These are phyloP conservation scores for Cirrhinus molitorella DNA, from an alignment of 2,797 vertebrate genomes.

Conservation along the genomic window DNA sequence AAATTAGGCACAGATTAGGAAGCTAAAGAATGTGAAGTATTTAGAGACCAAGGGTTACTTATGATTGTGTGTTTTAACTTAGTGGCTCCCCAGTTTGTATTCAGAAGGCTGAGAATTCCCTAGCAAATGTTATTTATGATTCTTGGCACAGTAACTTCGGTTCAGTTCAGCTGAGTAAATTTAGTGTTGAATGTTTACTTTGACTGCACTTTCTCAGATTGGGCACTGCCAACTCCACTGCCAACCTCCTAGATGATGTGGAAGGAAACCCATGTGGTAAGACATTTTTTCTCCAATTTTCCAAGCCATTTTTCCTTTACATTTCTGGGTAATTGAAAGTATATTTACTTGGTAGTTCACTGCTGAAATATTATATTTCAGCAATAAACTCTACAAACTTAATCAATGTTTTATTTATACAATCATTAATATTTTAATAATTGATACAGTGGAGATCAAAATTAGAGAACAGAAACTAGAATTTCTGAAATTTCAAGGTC, in stretches of 20 bases:
- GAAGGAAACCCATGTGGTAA: conserved; percentile 92
- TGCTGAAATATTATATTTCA: conserved; percentile 7
- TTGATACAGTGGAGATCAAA: too few relatives aligned
- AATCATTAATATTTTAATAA: not conserved
- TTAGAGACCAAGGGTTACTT: not conserved
- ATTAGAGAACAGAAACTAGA: too few relatives aligned
- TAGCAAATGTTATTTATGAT: not conserved
- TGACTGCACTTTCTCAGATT: conserved; percentile 80
- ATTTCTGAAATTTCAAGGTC: too few relatives aligned
- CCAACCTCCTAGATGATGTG: conserved; percentile 92
- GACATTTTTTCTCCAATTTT: conserved; percentile 51
- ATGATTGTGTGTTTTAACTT: not conserved
- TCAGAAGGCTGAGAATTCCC: not conserved
- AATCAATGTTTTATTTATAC: not conserved
- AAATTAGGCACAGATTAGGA: too few relatives aligned
- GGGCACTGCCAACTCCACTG: conserved; percentile 91
- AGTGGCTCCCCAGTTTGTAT: not conserved
- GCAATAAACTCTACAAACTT: not conserved
- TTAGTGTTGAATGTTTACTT: conserved; percentile 65
- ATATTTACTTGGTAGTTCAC: not conserved
- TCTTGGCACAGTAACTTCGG: not conserved
- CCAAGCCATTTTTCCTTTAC: not conserved
- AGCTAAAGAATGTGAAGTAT: not conserved
- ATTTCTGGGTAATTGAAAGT: not conserved
- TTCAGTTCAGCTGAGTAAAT: conserved; percentile 12